Conservation (phyloP, 1,140 invertebrate species). For the Papilio helenus region DNA sequence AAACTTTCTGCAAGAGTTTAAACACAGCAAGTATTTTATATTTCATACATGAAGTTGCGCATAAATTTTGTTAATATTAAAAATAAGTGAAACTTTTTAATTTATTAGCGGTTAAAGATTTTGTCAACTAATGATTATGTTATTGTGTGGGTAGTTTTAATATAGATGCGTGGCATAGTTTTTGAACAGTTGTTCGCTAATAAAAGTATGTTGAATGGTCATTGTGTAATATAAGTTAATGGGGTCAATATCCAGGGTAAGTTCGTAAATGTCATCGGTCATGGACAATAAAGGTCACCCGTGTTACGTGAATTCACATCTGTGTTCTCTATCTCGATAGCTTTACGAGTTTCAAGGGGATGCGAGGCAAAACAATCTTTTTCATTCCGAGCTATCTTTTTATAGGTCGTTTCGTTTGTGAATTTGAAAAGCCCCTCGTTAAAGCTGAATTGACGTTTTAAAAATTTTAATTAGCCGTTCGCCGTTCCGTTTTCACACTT, state of each 20-base stretch:
- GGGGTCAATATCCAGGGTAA: slow-evolving; percentile 39
- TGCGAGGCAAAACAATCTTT: slow-evolving; percentile 17
- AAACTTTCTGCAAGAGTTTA: neutral
- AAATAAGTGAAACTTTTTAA: neutral
- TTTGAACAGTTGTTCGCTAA: neutral
- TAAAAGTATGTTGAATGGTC: slow-evolving; percentile 22
- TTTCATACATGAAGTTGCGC: neutral
- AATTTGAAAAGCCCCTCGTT: slow-evolving; percentile 30
- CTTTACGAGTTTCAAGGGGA: slow-evolving; percentile 29
- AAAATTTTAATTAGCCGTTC: slow-evolving; percentile 31
- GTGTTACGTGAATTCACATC: slow-evolving; percentile 33
- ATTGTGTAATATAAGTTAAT: slow-evolving; percentile 32
- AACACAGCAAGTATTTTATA: neutral
- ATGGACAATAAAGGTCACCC: slow-evolving; percentile 38
- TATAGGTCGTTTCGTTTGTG: slow-evolving; percentile 29
- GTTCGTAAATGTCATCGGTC: slow-evolving; percentile 39
- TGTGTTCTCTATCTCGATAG: slow-evolving; percentile 19
- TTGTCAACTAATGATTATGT: too few species aligned
- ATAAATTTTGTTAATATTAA: neutral
- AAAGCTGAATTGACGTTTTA: slow-evolving; percentile 28
- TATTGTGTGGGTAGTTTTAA: neutral
- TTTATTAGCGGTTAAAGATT: too few species aligned
- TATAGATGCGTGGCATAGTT: neutral
- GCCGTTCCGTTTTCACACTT: neutral
- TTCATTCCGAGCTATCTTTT: slow-evolving; percentile 10